Percentiles rank a stretch among this genome's conserved stretches.
These are phyloP conservation scores for Sylvia borin DNA, from an alignment of 2,797 vertebrate species.

Conservation along the genomic window DNA sequence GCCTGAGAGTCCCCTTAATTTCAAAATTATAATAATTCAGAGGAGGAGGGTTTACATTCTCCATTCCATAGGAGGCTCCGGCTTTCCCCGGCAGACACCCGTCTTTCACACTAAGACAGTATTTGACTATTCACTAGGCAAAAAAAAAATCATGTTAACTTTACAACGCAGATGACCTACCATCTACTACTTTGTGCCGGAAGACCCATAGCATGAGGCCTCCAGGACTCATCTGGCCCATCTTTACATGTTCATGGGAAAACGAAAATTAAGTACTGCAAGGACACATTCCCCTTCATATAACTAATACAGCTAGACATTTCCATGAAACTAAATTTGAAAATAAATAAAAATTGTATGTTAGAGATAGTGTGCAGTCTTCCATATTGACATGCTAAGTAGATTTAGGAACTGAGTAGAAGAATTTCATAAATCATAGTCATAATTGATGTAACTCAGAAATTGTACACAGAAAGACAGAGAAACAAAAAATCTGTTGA, in stretches of 20 bases:
- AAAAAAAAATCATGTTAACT: neutral
- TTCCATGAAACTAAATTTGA: neutral
- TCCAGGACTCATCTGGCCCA: neutral
- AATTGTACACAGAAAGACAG: neutral
- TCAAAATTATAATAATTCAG: neutral
- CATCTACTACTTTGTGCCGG: neutral
- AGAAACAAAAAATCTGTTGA: neutral
- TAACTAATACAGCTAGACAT: neutral
- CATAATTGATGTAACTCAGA: neutral
- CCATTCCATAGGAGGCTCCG: neutral
- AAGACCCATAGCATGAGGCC: neutral
- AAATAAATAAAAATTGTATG: neutral
- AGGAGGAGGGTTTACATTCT: neutral
- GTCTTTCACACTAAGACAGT: neutral
- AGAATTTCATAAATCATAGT: neutral
- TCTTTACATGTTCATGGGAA: neutral
- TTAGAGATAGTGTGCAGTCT: neutral
- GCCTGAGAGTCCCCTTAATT: neutral
- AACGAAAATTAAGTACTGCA: neutral
- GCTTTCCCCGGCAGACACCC: neutral
- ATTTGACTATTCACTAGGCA: neutral
- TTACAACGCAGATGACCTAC: neutral
- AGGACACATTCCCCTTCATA: neutral
- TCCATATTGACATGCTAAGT: neutral
- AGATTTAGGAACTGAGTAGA: neutral